Conservation (phyloP, 2,113 vertebrate species). For the Gorsachius goisagi region DNA sequence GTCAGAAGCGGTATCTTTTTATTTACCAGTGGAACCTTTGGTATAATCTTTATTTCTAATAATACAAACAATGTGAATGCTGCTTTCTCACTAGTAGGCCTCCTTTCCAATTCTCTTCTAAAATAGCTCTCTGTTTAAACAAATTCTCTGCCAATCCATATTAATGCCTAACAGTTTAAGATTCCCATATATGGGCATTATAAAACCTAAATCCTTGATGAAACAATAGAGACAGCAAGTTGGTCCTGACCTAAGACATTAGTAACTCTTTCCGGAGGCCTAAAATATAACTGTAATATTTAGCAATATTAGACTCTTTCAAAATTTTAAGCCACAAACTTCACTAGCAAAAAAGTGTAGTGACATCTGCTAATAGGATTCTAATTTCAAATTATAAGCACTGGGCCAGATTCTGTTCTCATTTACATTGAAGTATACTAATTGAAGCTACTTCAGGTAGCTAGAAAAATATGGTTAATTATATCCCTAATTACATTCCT, state of each 20-base stretch:
- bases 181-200: constrained; percentile 66
- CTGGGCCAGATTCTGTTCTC: constrained; percentile 1
- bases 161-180: constrained; percentile 52
- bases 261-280: constrained; percentile 40
- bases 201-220: constrained; percentile 63
- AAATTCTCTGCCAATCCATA: constrained; percentile 69
- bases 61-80: constrained; percentile 34
- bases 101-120: constrained; percentile 67
- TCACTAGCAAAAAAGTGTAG: background rate
- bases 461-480: background rate
- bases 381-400: constrained; percentile 10
- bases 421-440: background rate
- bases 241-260: constrained; percentile 29
- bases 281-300: constrained; percentile 44
- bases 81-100: constrained; percentile 43
- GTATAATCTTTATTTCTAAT: constrained; percentile 50
- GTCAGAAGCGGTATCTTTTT: constrained; percentile 43
- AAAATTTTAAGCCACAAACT: constrained; percentile 22
- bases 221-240: constrained; percentile 60
- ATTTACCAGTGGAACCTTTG: constrained; percentile 69
- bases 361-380: constrained; percentile 3
- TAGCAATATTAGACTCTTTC: background rate
- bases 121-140: constrained; percentile 74
- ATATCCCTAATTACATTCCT: background rate
- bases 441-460: background rate